Conservation (phyloP, 1,140 invertebrate genomes). For the Musca vetustissima region DNA sequence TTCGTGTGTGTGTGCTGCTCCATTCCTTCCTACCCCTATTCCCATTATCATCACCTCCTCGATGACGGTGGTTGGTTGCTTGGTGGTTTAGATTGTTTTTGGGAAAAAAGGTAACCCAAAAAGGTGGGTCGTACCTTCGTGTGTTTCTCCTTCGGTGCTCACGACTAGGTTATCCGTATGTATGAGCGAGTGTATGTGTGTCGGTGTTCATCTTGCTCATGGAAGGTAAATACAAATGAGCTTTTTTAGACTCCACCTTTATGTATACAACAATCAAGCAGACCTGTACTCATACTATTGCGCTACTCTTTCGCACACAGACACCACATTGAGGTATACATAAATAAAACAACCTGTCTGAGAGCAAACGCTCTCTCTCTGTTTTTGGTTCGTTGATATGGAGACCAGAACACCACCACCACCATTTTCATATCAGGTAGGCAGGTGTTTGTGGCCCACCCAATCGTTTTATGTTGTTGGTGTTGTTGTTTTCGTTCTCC, state of each 20-base stretch:
- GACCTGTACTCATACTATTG: not conserved
- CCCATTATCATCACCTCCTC: not conserved
- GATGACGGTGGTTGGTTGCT: not conserved
- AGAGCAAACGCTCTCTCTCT: too few species aligned
- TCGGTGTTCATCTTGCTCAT: slow-evolving; percentile 25
- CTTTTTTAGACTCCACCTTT: slow-evolving; percentile 41
- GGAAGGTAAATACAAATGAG: slow-evolving; percentile 56
- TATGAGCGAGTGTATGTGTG: not conserved
- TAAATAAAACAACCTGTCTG: not conserved
- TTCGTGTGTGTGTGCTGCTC: too few species aligned
- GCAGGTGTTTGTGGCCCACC: too few species aligned
- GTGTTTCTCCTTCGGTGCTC: slow-evolving; percentile 18
- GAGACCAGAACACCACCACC: too few species aligned
- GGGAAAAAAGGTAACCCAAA: not conserved
- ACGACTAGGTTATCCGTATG: not conserved
- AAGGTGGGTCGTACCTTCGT: not conserved
- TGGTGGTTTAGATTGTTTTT: not conserved
- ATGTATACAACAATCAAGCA: not conserved
- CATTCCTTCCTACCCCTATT: not conserved
- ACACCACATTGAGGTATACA: not conserved
- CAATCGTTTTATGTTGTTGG: not conserved
- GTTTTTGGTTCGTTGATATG: too few species aligned
- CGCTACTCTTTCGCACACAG: slow-evolving; percentile 6
- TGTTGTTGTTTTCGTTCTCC: slow-evolving; percentile 40
- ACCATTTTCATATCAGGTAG: too few species aligned